Conservation (phyloP, 2,797 vertebrate species). For the Anguilla anguilla region DNA sequence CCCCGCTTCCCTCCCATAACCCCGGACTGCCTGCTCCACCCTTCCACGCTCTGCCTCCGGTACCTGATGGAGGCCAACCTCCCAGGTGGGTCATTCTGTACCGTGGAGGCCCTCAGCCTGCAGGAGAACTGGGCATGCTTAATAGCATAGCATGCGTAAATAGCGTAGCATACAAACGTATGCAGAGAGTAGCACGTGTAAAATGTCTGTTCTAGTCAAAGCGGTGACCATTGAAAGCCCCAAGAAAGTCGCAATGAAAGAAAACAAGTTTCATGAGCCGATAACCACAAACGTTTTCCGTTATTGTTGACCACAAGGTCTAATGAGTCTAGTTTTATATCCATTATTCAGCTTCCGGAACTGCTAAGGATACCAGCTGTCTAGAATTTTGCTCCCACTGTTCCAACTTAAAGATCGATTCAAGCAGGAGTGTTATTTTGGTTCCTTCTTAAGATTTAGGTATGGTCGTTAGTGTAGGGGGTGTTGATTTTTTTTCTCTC, state of each 20-base stretch:
- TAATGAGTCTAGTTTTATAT: not conserved
- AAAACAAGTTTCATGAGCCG: not conserved
- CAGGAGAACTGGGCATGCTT: not conserved
- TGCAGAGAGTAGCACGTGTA: not conserved
- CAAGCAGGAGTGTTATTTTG: too few relatives aligned
- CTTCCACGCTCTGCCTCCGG: slow-evolving; percentile 80
- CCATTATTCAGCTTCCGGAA: not conserved
- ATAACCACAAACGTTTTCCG: too few relatives aligned
- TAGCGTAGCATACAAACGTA: not conserved
- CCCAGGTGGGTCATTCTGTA: slow-evolving; percentile 76
- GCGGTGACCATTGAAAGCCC: too few relatives aligned
- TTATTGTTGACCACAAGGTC: too few relatives aligned
- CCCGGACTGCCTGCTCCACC: slow-evolving; percentile 81
- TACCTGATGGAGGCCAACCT: slow-evolving; percentile 88
- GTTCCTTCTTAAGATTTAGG: too few relatives aligned
- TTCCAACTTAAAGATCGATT: too few relatives aligned
- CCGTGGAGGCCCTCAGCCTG: not conserved
- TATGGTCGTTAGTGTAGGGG: not conserved
- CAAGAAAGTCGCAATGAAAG: not conserved
- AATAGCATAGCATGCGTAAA: not conserved
- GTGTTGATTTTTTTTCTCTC: not conserved
- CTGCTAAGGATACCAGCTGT: not conserved
- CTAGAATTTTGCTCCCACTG: not conserved
- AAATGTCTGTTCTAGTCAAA: not conserved
- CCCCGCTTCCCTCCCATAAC: slow-evolving; percentile 84